Base-by-base conservation (phyloP, 2,113 vertebrate species). In the Passer domesticus region DNA sequence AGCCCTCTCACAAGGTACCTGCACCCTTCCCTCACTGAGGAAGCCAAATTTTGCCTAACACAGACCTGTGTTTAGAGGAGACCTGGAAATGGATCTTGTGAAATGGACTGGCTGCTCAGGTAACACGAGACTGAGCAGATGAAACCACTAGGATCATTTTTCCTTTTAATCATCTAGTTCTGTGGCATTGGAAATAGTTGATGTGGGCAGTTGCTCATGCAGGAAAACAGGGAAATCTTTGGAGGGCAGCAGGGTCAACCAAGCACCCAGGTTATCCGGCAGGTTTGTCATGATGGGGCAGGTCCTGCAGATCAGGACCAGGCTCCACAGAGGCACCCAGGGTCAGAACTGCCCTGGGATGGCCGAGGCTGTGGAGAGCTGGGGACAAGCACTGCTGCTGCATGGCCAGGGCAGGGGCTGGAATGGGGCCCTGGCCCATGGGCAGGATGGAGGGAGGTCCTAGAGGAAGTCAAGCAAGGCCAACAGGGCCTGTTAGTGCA, bases 101-200 rank as follows among this genome's bases (percentile, higher is more conserved):
- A 87, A 87, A 84, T 24, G 20, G n/a, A 37, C 49, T 59, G 44
- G 41, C 22, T 21, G 6, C 31, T 87, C 56, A 55, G 44, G 59
- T 86, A 93, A 84, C 50, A 84, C 0, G 1, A 94, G 60, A 55
- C 50, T 13, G 62, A 95, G 63, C 52, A 81, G 79, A 83, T 94
- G 30, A 89, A 88, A 84, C 55, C 37, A 47, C 59, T 58, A 33
- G 27, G 37, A 93, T 95, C 19, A 14, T 74, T 91, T 85, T 96
- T 78, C 67, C 19, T 70, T 89, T 53, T 56, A 83, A 87, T 67
- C 85, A 73, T 58, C 72, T 41, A 69, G 43, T 69, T 96, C 37
- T 44, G 28, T 39, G 15, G 64, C 6, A 2, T 5, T 76, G 69
- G 59, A 78, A 85, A 86, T 67, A 52, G 19, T 49, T 84, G 22